Conservation (phyloP, 2,113 vertebrate genomes). For the Rhynchomys soricoides region DNA sequence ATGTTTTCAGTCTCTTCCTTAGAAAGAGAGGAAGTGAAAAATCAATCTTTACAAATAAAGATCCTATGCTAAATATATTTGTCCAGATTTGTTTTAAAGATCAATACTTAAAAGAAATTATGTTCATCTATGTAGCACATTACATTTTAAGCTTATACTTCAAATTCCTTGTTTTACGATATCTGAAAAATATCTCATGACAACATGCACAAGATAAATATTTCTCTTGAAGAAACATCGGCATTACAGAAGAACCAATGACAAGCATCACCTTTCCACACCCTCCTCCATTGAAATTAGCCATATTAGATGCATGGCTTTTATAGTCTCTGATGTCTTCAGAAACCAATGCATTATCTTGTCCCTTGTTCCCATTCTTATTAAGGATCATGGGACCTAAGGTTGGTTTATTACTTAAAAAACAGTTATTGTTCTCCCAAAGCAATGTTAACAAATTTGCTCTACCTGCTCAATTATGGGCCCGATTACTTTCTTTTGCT, state of each 20-base stretch:
- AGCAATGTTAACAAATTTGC: constrained; percentile 87
- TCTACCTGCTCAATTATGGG: constrained; percentile 83
- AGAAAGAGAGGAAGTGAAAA: background rate
- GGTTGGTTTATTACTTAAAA: constrained; percentile 85
- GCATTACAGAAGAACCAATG: constrained; percentile 36
- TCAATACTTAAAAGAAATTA: constrained; percentile 46
- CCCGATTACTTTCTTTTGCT: constrained; percentile 84
- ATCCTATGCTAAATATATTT: constrained; percentile 40
- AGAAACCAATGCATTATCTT: constrained; percentile 66
- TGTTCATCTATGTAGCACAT: background rate
- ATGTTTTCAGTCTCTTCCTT: constrained; percentile 18
- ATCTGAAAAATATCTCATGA: constrained; percentile 4
- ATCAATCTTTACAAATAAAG: constrained; percentile 56
- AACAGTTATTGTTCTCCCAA: constrained; percentile 83
- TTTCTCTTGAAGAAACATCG: constrained; percentile 32
- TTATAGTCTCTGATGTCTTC: constrained; percentile 81
- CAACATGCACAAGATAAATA: constrained; percentile 33
- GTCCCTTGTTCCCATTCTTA: constrained; percentile 67
- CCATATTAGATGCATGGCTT: constrained; percentile 71
- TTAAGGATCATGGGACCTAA: constrained; percentile 81
- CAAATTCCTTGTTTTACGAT: background rate
- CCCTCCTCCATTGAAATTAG: constrained; percentile 72
- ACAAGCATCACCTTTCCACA: constrained; percentile 21
- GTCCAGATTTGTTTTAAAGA: background rate
- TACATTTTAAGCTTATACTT: background rate